phyloP scores from a whole-genome alignment of 2,888 invertebrate genomes.

The Macrosiphum euphorbiae region DNA sequence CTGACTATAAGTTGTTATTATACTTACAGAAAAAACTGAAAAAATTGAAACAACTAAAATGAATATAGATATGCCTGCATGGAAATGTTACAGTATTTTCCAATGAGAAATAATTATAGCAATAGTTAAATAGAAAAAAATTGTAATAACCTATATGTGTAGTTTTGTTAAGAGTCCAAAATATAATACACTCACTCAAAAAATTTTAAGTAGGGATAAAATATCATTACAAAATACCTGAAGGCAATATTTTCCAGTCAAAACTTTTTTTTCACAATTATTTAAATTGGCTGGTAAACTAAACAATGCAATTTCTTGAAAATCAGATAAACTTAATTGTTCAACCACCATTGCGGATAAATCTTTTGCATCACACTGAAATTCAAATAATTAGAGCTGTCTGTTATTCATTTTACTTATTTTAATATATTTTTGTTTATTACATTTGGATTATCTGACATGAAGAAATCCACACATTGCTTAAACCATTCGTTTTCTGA shows the following conservation, averaged over 20 bases:
- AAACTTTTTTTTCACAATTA: conserved; percentile 61
- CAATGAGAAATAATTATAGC: not conserved
- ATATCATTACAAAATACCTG: conserved; percentile 64
- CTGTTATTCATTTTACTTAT: conserved; percentile 29
- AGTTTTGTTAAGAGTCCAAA: not conserved
- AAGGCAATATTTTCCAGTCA: conserved; percentile 67
- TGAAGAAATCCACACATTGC: conserved; percentile 65
- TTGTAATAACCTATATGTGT: not conserved
- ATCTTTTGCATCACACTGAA: conserved; percentile 51
- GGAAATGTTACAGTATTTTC: not conserved
- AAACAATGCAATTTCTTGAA: conserved; percentile 67
- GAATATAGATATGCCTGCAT: not conserved
- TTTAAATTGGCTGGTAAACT: conserved; percentile 66
- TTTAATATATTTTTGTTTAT: not conserved
- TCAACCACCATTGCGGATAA: conserved; percentile 66
- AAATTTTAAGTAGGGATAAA: not conserved
- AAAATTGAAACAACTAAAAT: not conserved
- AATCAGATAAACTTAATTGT: conserved; percentile 68
- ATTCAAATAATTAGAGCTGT: not conserved
- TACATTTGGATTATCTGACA: conserved; percentile 63
- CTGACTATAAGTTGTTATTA: not conserved
- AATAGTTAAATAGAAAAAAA: not conserved
- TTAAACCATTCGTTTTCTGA: conserved; percentile 65
- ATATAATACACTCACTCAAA: not conserved
- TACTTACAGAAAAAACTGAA: not conserved